phyloP scores from a whole-genome alignment of 2,113 vertebrate species.

The Mustelus asterias region DNA sequence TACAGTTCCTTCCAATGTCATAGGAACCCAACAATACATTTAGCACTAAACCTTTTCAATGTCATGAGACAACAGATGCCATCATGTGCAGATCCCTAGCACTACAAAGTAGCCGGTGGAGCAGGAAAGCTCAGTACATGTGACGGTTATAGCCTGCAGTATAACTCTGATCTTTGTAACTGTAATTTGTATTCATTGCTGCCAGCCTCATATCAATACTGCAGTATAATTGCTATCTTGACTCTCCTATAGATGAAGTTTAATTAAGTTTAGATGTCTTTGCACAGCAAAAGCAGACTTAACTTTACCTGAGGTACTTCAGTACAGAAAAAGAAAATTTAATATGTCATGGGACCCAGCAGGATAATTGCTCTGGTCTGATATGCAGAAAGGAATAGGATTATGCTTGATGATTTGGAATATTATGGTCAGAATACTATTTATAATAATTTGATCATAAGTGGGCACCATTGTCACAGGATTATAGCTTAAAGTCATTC shows the following conservation, averaged over 20 bases:
- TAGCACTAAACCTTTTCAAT: background rate
- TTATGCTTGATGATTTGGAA: background rate
- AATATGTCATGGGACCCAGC: background rate
- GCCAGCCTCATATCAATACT: background rate
- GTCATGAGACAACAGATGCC: background rate
- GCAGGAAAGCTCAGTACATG: background rate
- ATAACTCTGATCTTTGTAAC: background rate
- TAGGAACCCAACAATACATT: background rate
- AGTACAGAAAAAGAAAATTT: background rate
- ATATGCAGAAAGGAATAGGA: background rate
- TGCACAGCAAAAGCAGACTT: background rate
- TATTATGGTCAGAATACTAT: background rate
- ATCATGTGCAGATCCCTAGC: too few relatives aligned
- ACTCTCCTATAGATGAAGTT: background rate
- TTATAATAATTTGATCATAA: background rate
- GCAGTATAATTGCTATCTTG: background rate
- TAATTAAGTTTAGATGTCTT: conserved; percentile 6
- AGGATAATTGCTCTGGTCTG: background rate
- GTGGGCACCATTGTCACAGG: background rate
- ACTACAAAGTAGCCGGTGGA: background rate
- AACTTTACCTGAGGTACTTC: background rate
- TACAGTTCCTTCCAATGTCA: too few relatives aligned
- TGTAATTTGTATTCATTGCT: background rate
- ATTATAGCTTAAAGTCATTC: background rate
- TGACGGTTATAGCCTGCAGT: background rate